A percentile compares a stretch with the other conserved stretches of the same genome.
Conservation (phyloP, 2,797 vertebrate species). For the Limnodromus scolopaceus region DNA sequence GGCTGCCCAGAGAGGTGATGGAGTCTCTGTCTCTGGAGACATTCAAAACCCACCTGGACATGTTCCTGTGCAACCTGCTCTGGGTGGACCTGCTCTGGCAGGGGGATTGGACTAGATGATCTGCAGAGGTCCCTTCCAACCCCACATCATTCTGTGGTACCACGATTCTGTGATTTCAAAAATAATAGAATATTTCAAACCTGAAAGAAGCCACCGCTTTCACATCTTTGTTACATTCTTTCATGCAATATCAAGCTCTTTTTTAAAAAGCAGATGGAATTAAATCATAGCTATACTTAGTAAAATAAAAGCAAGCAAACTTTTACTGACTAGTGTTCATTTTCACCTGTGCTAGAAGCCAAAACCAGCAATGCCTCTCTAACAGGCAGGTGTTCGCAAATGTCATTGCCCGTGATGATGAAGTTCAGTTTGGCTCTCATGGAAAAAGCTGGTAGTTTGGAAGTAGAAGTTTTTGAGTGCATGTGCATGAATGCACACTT, state of each 20-base stretch:
- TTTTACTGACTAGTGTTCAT: neutral
- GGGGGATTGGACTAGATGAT: no score
- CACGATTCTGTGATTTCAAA: neutral
- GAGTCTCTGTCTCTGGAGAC: no score
- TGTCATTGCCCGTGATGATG: neutral
- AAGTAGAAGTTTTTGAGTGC: neutral
- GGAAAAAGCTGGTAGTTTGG: neutral
- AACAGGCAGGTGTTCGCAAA: neutral
- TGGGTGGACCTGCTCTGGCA: no score
- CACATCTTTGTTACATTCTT: neutral
- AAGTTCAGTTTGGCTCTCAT: neutral
- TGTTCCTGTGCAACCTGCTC: no score
- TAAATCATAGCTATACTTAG: neutral
- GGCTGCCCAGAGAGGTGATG: no score
- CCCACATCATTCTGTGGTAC: no score
- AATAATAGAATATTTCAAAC: neutral
- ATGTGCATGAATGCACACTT: neutral
- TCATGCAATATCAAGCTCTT: neutral
- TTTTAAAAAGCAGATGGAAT: neutral
- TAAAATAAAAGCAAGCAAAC: constrained; percentile 29
- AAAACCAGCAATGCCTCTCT: neutral
- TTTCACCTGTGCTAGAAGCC: neutral
- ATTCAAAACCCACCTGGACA: no score
- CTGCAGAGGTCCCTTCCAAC: no score
- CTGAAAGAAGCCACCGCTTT: neutral